phyloP scores from a whole-genome alignment of 2,888 invertebrate species.

The Stratiomys singularior region DNA sequence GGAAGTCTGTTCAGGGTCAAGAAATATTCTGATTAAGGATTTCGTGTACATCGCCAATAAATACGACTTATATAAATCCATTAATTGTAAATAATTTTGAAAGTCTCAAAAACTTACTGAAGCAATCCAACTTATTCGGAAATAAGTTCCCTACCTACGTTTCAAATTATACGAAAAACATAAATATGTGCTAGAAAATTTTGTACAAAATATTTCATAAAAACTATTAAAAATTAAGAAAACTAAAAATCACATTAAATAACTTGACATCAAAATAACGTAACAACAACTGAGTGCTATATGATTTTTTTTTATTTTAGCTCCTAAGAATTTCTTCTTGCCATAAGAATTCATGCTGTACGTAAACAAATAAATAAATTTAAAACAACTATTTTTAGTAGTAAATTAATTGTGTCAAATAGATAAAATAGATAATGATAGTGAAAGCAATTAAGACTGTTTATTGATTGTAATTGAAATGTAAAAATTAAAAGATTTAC shows the following conservation, averaged over 20 bases:
- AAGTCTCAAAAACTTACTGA: no score
- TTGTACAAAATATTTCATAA: slow-evolving; percentile 25
- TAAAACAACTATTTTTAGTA: not conserved
- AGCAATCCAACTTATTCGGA: no score
- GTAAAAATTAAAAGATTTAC: no score
- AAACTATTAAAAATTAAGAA: slow-evolving; percentile 42
- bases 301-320: slow-evolving; percentile 25
- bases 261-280: slow-evolving; percentile 48
- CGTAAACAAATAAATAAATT: slow-evolving; percentile 35
- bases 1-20: no score
- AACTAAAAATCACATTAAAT: slow-evolving; percentile 38
- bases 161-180: not conserved
- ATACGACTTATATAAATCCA: no score
- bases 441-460: slow-evolving; percentile 42
- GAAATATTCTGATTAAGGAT: no score
- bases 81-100: no score
- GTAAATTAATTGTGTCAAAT: slow-evolving; percentile 28
- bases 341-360: slow-evolving; percentile 55
- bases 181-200: slow-evolving; percentile 6
- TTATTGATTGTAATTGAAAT: slow-evolving; percentile 1
- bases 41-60: no score
- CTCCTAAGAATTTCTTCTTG: slow-evolving; percentile 53
- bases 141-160: no score
- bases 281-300: slow-evolving; percentile 45
- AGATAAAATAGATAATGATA: not conserved